phyloP scores from a whole-genome alignment of 1,140 invertebrate genomes.

The Drosophila azteca region DNA sequence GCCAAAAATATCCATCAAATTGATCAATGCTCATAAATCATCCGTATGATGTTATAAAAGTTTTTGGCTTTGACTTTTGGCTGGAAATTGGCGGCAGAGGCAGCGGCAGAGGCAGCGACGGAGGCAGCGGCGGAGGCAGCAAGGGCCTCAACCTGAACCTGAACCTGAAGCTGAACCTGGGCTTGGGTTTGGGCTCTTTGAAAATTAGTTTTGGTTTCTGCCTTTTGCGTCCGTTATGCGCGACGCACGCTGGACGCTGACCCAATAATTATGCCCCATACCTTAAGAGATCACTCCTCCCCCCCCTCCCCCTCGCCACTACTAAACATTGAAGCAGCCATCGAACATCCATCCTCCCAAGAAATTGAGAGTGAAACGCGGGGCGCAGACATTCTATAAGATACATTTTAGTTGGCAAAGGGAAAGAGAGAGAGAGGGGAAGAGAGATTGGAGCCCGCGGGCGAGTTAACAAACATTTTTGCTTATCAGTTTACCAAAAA shows the following conservation, averaged over 20 bases:
- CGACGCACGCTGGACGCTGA: slow-evolving; percentile 54
- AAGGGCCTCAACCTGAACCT: slow-evolving; percentile 24
- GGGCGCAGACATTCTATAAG: slow-evolving; percentile 50
- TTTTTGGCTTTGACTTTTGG: slow-evolving; percentile 49
- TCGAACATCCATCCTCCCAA: slow-evolving; percentile 30
- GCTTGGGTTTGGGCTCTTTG: slow-evolving; percentile 25
- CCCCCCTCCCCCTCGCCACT: background rate
- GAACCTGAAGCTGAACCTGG: slow-evolving; percentile 13
- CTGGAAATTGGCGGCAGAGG: slow-evolving; percentile 65
- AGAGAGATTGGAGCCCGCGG: slow-evolving; percentile 29
- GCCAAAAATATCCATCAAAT: slow-evolving; percentile 81
- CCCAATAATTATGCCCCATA: slow-evolving; percentile 72
- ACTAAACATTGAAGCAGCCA: slow-evolving; percentile 14
- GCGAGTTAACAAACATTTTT: slow-evolving; percentile 51
- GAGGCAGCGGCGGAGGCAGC: slow-evolving; percentile 33
- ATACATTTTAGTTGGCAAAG: slow-evolving; percentile 41
- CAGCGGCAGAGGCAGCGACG: slow-evolving; percentile 33
- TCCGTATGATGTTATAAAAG: slow-evolving; percentile 50
- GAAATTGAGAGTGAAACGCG: slow-evolving; percentile 78
- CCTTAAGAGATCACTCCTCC: slow-evolving; percentile 12
- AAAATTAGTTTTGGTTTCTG: slow-evolving; percentile 76
- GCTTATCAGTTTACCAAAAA: slow-evolving; percentile 58
- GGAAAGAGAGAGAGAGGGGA: background rate
- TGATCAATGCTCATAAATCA: slow-evolving; percentile 82
- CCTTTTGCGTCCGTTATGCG: slow-evolving; percentile 39